Evolutionary conservation across 2,113 vertebrate species (phyloP).

Genomic region (Raphicerus campestris): DNA sequence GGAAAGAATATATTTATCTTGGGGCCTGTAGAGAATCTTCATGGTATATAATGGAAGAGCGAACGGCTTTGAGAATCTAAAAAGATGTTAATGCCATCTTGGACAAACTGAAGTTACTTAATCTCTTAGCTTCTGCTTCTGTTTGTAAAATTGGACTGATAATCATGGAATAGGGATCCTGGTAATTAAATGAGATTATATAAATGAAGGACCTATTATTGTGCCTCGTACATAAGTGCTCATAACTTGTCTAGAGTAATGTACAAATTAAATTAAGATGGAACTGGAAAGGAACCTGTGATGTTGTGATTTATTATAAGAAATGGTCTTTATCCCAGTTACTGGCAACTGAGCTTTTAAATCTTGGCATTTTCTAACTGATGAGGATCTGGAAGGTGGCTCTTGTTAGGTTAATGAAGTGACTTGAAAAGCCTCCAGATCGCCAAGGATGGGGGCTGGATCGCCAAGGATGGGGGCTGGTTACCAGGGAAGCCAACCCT

Average conservation of each 20-base stretch:
- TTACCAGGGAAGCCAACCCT: not conserved
- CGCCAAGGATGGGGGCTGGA: not conserved
- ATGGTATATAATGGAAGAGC: not conserved
- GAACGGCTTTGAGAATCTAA: not conserved
- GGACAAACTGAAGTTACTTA: not conserved
- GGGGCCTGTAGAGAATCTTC: not conserved
- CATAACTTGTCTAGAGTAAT: not conserved
- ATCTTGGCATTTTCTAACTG: not conserved
- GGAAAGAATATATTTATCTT: not conserved
- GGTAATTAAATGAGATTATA: not conserved
- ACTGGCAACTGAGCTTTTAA: not conserved
- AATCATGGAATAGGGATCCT: not conserved
- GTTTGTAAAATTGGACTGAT: not conserved
- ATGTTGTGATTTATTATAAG: not conserved
- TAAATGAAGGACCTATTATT: not conserved
- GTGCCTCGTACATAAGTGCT: not conserved
- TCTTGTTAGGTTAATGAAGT: not conserved
- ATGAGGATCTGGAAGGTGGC: not conserved
- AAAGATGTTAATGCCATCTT: not conserved
- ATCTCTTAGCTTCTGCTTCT: not conserved
- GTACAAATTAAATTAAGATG: not conserved
- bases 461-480: not conserved
- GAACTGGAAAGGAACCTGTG: not conserved
- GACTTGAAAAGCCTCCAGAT: not conserved
- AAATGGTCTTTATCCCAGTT: not conserved